Base-by-base conservation (phyloP, 2,888 invertebrate species). In the Athalia circularis region DNA sequence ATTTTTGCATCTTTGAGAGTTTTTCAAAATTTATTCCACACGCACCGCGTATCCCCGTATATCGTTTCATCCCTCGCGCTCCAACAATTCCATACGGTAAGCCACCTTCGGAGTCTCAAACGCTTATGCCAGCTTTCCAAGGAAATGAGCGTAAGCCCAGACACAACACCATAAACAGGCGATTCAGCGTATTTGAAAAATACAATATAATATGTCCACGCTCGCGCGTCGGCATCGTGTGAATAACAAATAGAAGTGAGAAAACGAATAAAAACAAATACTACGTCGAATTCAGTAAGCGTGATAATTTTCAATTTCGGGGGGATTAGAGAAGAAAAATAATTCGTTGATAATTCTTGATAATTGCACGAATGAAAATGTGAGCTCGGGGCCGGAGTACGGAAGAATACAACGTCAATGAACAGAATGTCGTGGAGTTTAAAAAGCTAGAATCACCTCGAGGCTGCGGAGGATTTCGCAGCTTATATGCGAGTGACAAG, bases 401-500 rank as follows among this genome's bases (percentile, higher is more conserved):
- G 67, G 52, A 7, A 9, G 65, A 48, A 4, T 50, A 52, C 11
- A 29, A 29, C 29, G 29, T 29, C 29, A 29, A 29, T 5, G 67
- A n/a, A 52, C 15, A 11, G 29, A 29, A 52, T 11, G 4, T 11
- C 52, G 11, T 15, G 11, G 29, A n/a, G 29, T 52, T 70, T 57
- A 47, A 70, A 70, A 47, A 70, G 43, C 59, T 13, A 47, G 59
- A 72, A 59, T 45, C 72, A 72, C 59, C 59, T 72, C 72, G 47
- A 47, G 72, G 57, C 52, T n/a, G n/a, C 54, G 29, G 29, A 29
- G 29, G 52, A 68, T 68, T 68, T 52, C 29, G 29, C 50, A 54
- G 52, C 72, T 72, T 59, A 72, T 29, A 29, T 15, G 72, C 15
- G 43, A 72, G 72, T 45, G 72, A 72, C 72, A 72, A 72, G 72